Percentiles rank a stretch among this genome's conserved stretches.
Conservation (phyloP, 2,113 vertebrate genomes). For the Gulo gulo region DNA sequence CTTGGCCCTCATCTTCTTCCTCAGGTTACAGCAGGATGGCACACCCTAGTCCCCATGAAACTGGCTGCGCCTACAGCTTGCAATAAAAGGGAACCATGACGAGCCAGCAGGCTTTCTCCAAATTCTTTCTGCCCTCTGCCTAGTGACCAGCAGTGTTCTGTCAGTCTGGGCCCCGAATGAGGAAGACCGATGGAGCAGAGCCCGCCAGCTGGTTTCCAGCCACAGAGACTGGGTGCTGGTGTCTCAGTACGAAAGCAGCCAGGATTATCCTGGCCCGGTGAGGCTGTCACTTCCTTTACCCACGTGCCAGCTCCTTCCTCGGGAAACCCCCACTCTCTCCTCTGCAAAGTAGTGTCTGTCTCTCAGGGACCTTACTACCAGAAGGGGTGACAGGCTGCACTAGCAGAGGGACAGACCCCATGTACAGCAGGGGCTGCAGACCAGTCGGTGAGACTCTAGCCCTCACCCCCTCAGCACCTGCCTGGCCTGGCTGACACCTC, state of each 20-base stretch:
- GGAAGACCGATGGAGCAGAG: too few species aligned
- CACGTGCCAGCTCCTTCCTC: neutral
- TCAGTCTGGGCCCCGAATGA: accelerated
- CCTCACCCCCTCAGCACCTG: neutral
- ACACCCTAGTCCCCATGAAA: neutral
- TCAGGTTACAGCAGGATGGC: neutral
- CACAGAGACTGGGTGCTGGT: neutral
- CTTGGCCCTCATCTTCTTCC: neutral
- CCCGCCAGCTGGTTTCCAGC: neutral
- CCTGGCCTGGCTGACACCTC: neutral
- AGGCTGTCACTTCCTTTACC: neutral
- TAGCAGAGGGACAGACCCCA: neutral
- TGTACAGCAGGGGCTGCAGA: neutral
- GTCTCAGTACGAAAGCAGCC: too few species aligned
- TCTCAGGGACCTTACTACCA: neutral
- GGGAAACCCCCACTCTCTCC: neutral
- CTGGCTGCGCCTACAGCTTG: neutral
- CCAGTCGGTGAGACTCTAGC: neutral
- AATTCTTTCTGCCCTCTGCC: neutral
- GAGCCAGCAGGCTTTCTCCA: neutral
- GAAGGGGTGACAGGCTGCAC: neutral
- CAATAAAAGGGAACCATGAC: neutral
- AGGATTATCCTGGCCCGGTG: neutral
- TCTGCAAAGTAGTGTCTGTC: neutral
- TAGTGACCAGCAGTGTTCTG: neutral